phyloP scores from a whole-genome alignment of 2,888 invertebrate species.

The Conus canariensis region DNA sequence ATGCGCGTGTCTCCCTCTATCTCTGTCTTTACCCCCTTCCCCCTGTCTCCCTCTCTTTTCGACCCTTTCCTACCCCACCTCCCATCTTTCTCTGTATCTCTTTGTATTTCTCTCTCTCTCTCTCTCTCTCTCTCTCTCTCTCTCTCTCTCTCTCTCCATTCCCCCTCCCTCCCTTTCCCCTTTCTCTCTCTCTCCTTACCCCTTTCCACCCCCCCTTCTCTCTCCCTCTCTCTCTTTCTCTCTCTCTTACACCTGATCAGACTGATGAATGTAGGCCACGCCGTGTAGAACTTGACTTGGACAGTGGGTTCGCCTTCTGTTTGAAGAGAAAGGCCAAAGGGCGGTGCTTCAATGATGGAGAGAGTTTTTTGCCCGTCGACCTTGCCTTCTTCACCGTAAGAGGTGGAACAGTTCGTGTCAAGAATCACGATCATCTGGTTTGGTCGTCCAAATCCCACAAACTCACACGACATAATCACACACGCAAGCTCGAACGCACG shows the following conservation, averaged over 20 bases:
- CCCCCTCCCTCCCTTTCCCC: neutral
- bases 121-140: neutral
- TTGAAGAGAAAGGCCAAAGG: too few relatives aligned
- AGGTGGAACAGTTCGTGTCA: too few relatives aligned
- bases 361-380: too few relatives aligned
- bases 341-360: too few relatives aligned
- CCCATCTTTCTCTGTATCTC: neutral
- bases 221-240: neutral
- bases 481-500: neutral
- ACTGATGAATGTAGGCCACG: too few relatives aligned
- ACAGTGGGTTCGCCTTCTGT: too few relatives aligned
- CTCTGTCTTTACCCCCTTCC: too few relatives aligned
- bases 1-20: too few relatives aligned
- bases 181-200: neutral
- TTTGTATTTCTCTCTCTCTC: neutral
- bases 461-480: neutral
- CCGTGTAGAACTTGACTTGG: too few relatives aligned
- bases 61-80: neutral
- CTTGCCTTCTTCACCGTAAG: too few relatives aligned
- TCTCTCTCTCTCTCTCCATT: neutral
- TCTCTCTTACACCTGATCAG: neutral
- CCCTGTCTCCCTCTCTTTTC: neutral
- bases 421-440: too few relatives aligned
- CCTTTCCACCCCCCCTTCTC: neutral
- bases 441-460: too few relatives aligned